Conservation (phyloP, 2,113 vertebrate species). For the Ia io region DNA sequence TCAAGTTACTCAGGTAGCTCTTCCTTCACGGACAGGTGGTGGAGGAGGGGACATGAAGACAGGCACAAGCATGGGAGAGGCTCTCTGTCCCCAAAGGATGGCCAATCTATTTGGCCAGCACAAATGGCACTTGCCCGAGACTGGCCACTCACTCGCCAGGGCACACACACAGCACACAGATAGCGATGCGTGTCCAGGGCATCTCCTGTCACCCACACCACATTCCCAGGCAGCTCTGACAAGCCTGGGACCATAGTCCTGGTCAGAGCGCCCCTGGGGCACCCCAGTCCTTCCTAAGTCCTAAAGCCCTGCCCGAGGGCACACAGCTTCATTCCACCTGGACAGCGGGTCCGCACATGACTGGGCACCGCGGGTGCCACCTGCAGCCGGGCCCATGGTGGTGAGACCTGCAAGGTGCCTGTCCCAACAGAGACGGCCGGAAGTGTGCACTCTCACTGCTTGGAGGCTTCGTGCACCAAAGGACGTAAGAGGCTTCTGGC, state of each 20-base stretch:
- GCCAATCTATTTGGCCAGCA: neutral
- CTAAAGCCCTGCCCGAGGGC: neutral
- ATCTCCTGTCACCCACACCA: accelerated
- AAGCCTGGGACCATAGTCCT: neutral
- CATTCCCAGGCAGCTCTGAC: neutral
- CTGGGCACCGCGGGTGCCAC: too few relatives aligned
- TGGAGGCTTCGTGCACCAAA: neutral
- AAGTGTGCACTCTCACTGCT: neutral
- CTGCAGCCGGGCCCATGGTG: accelerated
- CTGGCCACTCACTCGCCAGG: accelerated
- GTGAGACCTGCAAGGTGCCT: neutral
- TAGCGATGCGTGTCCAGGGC: accelerated
- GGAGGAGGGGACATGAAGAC: neutral
- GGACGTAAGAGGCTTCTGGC: neutral
- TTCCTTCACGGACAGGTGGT: neutral
- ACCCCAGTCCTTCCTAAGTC: neutral
- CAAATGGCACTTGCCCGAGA: neutral
- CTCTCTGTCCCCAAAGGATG: neutral
- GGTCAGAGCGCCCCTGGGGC: neutral
- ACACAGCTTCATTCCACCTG: neutral
- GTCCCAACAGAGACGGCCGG: accelerated
- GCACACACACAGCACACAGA: accelerated
- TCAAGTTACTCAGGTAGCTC: neutral
- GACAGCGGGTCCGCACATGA: accelerated
- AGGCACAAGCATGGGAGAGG: neutral